Conservation (phyloP, 1,140 invertebrate species). For the Wiebesia pumilae region DNA sequence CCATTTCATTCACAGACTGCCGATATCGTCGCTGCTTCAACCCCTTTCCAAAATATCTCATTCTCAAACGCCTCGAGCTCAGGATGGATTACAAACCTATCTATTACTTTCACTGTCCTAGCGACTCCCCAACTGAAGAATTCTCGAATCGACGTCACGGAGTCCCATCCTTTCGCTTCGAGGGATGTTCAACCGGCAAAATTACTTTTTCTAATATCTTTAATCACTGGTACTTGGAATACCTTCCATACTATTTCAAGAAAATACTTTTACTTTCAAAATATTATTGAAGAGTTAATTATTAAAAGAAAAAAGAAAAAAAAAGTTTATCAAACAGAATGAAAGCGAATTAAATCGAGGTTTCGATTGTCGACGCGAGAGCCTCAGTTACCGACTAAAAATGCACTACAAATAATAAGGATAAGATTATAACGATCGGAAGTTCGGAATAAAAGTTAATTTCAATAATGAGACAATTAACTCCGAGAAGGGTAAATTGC, state of each 20-base stretch:
- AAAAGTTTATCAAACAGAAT: too few species aligned
- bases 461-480: too few species aligned
- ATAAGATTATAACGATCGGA: not conserved
- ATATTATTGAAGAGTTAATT: too few species aligned
- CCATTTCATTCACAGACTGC: constrained; percentile 75
- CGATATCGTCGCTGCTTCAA: constrained; percentile 69
- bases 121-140: constrained; percentile 58
- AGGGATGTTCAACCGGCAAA: not conserved
- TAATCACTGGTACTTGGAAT: not conserved
- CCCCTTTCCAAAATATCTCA: constrained; percentile 74
- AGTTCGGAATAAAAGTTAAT: too few species aligned
- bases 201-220: constrained; percentile 33
- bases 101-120: constrained; percentile 73
- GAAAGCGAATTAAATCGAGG: too few species aligned
- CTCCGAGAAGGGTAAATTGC: not conserved
- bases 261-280: not conserved
- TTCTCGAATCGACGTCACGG: constrained; percentile 62
- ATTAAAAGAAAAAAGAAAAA: too few species aligned
- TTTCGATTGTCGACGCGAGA: too few species aligned
- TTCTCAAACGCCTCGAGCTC: constrained; percentile 73
- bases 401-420: too few species aligned
- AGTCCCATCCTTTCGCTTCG: constrained; percentile 48
- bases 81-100: constrained; percentile 76
- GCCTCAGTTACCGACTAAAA: too few species aligned
- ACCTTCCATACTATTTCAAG: not conserved